Evolutionary conservation across 2,888 invertebrate species (phyloP).

Genomic region (Erebia ligea): DNA sequence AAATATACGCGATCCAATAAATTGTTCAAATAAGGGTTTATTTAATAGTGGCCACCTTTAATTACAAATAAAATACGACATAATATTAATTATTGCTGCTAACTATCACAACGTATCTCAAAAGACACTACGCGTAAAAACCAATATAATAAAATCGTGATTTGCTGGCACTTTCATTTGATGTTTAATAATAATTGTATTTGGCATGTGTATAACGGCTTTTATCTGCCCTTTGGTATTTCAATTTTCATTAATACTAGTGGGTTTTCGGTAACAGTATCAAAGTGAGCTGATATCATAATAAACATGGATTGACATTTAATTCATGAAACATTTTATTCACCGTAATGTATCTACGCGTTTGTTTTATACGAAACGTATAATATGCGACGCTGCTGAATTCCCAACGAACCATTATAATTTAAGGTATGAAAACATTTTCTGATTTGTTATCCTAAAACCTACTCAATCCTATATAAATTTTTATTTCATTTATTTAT

Average conservation of each 20-base stretch:
- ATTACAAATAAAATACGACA: too few relatives aligned
- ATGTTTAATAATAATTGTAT: not conserved
- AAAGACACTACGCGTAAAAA: too few relatives aligned
- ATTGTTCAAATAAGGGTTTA: too few relatives aligned
- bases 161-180: not conserved
- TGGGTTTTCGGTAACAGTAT: not conserved
- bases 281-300: not conserved
- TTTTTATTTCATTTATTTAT: too few relatives aligned
- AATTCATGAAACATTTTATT: not conserved
- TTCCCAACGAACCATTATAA: too few relatives aligned
- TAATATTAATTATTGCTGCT: too few relatives aligned
- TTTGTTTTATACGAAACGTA: not conserved
- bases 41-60: too few relatives aligned
- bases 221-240: not conserved
- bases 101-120: too few relatives aligned
- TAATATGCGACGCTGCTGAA: too few relatives aligned
- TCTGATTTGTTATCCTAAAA: too few relatives aligned
- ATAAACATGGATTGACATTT: not conserved
- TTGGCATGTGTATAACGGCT: not conserved
- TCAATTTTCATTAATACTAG: not conserved
- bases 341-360: not conserved
- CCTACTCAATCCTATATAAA: too few relatives aligned
- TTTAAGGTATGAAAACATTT: too few relatives aligned
- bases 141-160: not conserved
- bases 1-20: not conserved